phyloP scores from a whole-genome alignment of 2,888 invertebrate genomes.

The Diabrotica balteata region DNA sequence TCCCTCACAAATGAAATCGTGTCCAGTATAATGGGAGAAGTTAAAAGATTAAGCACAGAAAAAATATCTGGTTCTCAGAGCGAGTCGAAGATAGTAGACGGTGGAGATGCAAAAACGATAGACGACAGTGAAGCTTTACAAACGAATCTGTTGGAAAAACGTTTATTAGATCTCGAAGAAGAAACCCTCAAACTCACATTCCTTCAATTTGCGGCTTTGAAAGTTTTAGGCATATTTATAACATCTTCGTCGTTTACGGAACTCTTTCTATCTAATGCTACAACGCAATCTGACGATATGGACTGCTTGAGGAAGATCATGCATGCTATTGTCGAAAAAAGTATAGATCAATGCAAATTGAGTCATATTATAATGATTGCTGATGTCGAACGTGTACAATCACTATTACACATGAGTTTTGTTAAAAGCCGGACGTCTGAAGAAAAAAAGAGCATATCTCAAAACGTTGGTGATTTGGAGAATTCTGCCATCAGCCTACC shows the following conservation, averaged over 20 bases:
- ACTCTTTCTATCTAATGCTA: constrained; percentile 63
- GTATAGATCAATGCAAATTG: constrained; percentile 61
- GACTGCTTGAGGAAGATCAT: constrained; percentile 55
- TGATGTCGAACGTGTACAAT: constrained; percentile 62
- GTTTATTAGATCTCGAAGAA: constrained; percentile 60
- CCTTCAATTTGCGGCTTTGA: constrained; percentile 66
- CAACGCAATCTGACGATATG: constrained; percentile 39
- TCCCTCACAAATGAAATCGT: constrained; percentile 63
- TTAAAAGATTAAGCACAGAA: constrained; percentile 59
- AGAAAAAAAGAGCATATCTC: constrained; percentile 12
- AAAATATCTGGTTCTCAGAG: constrained; percentile 47
- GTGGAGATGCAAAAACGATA: constrained; percentile 32
- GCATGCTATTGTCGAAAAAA: constrained; percentile 59
- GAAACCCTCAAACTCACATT: constrained; percentile 61
- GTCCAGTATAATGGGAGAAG: constrained; percentile 63
- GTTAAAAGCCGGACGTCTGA: constrained; percentile 55
- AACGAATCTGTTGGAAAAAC: constrained; percentile 52
- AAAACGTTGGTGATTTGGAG: constrained; percentile 10
- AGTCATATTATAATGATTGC: constrained; percentile 59
- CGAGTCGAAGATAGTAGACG: constrained; percentile 36
- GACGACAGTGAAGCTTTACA: constrained; percentile 42
- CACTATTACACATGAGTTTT: constrained; percentile 60
- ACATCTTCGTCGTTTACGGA: constrained; percentile 65
- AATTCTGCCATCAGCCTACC: constrained; percentile 28
- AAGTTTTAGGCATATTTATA: constrained; percentile 63